phyloP scores from a whole-genome alignment of 2,113 vertebrate genomes.

The Anoplopoma fimbria region DNA sequence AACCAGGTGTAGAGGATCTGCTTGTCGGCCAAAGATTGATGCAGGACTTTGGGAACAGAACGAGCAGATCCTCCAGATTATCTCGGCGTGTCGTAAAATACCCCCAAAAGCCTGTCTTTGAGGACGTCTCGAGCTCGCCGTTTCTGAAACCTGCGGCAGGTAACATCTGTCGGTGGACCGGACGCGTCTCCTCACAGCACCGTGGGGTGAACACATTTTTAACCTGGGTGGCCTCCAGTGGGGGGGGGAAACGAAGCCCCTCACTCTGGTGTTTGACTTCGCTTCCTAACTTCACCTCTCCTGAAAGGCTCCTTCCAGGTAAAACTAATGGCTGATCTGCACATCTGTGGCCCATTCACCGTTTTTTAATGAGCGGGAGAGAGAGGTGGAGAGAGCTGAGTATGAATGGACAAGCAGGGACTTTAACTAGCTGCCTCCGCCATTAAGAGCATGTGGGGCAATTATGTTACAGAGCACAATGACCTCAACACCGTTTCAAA shows the following conservation, averaged over 20 bases:
- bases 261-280: constrained; percentile 52
- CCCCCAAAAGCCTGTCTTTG: neutral
- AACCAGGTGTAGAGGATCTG: constrained; percentile 14
- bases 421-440: constrained; percentile 77
- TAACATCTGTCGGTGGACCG: constrained; percentile 23
- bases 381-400: constrained; percentile 39
- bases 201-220: neutral
- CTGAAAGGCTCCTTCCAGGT: constrained; percentile 71
- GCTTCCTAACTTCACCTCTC: constrained; percentile 57
- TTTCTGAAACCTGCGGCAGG: constrained; percentile 23
- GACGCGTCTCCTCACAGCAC: neutral
- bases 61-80: constrained; percentile 31
- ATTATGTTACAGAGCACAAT: constrained; percentile 67
- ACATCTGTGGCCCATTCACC: constrained; percentile 80
- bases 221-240: constrained; percentile 66
- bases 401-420: constrained; percentile 78
- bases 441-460: constrained; percentile 72
- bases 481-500: constrained; percentile 57
- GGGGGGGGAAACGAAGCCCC: constrained; percentile 48
- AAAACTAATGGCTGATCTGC: constrained; percentile 64
- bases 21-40: constrained; percentile 16
- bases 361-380: constrained; percentile 75
- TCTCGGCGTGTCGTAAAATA: constrained; percentile 9
- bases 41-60: constrained; percentile 21
- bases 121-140: neutral